Percentiles rank a stretch among this genome's conserved stretches.
Evolutionary conservation across 2,113 vertebrate species (phyloP).

Genomic region (Acinonyx jubatus): DNA sequence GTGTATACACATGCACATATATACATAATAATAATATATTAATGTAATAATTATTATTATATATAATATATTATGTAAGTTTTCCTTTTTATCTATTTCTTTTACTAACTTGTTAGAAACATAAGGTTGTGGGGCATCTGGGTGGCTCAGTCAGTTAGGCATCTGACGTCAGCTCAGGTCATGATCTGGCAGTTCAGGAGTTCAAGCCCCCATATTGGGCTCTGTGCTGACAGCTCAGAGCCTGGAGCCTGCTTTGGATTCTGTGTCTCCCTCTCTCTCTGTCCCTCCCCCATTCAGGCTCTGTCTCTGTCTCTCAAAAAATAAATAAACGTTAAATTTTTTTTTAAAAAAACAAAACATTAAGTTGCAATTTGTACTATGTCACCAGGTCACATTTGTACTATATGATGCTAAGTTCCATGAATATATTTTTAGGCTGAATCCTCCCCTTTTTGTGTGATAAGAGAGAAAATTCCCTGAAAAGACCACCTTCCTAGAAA

Average conservation of each 20-base stretch:
- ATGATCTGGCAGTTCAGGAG: rapidly evolving
- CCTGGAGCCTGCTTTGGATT: too few species aligned
- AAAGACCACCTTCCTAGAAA: background rate
- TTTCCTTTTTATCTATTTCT: background rate
- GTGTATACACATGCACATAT: background rate
- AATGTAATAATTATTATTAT: background rate
- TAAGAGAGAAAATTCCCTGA: background rate
- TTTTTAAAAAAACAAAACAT: background rate
- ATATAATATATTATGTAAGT: background rate
- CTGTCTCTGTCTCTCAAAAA: too few species aligned
- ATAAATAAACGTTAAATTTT: too few species aligned
- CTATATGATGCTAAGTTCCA: background rate
- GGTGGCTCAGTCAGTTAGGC: too few species aligned
- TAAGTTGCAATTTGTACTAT: background rate
- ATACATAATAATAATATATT: background rate
- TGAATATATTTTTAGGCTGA: background rate
- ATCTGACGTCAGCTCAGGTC: too few species aligned
- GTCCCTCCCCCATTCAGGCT: too few species aligned
- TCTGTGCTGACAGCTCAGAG: too few species aligned
- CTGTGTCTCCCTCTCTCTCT: too few species aligned
- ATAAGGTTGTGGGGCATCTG: background rate
- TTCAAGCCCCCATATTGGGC: too few species aligned
- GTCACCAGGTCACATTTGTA: background rate
- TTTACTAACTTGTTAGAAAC: background rate
- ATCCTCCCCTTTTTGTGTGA: background rate